Base-by-base conservation (phyloP, 2,797 vertebrate species). In the Chelidonichthys spinosus region DNA sequence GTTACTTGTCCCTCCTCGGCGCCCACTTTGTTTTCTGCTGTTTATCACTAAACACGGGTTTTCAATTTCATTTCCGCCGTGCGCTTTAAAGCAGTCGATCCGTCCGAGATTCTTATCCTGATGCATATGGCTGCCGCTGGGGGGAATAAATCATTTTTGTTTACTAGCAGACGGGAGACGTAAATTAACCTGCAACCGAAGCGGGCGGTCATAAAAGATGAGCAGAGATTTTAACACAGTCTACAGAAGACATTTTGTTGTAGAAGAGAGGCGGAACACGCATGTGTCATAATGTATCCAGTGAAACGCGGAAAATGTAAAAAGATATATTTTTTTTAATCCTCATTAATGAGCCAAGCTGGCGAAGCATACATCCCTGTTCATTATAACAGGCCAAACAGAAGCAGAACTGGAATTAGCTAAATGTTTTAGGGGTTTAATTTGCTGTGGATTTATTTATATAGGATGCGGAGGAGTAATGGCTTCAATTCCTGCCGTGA, bases 21-120 rank as follows among this genome's bases (percentile, higher is more conserved):
- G 11, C 59, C 50, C 15, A 69, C 49, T 76, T 53, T 77, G 46
- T 82, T 81, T 69, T 77, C 33, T 53, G 67, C 40, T 63, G 66
- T 66, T 79, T 69, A 55, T 77, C 71, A 60, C 69, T 36, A 62
- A 78, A 79, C 53, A 42, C 18, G 18, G 35, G 47, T 69, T 79
- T 49, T 64, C 62, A 46, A 63, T 87, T 80, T 82, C n/a, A 76
- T 87, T 84, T 87, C 79, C 39, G 1, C 68, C 49, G 5, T 13
- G 15, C 42, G 32, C 64, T 74, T 44, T 25, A 25, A 25, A 53
- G 63, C 53, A 40, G 64, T 78, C 64, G 63, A 76, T 80, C 74
- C 74, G 18, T 68, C 69, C 63, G 63, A 69, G 74, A 84, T 81
- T 68, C 40, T 78, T 72, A 77, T 78, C 74, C 47, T 75, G 78